Conservation (phyloP, 2,113 vertebrate genomes). For the Mystacornis crossleyi region DNA sequence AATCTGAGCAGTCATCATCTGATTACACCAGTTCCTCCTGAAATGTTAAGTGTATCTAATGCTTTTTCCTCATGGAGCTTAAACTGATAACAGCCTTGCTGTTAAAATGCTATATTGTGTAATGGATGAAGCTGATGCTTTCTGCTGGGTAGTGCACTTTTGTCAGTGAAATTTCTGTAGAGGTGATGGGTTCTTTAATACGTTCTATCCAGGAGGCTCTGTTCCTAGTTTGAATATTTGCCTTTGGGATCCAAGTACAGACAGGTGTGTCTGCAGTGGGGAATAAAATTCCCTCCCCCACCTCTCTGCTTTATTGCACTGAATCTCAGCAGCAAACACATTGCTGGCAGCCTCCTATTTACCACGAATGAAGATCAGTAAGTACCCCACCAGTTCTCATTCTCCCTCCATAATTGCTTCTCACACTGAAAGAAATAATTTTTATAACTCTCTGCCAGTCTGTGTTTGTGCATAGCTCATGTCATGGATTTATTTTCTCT, state of each 20-base stretch:
- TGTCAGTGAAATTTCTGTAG: background rate
- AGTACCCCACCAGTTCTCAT: background rate
- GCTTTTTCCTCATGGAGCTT: background rate
- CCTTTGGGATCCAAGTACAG: background rate
- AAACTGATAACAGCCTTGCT: background rate
- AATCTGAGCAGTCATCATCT: background rate
- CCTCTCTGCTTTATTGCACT: background rate
- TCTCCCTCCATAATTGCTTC: background rate
- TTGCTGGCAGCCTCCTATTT: background rate
- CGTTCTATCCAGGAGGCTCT: background rate
- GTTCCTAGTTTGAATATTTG: background rate
- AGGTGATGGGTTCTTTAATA: background rate
- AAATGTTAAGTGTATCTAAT: constrained; percentile 13
- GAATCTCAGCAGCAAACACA: background rate
- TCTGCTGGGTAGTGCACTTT: background rate
- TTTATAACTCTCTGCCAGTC: background rate
- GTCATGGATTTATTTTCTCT: background rate
- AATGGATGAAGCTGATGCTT: background rate
- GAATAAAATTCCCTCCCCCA: background rate
- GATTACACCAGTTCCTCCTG: background rate
- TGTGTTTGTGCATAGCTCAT: background rate
- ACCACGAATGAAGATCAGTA: rapidly evolving
- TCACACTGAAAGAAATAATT: background rate
- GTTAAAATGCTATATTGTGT: background rate
- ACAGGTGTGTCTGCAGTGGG: background rate